These are phyloP conservation scores for Micromesistius poutassou DNA, from an alignment of 2,797 vertebrate species.

Conservation along the genomic window DNA sequence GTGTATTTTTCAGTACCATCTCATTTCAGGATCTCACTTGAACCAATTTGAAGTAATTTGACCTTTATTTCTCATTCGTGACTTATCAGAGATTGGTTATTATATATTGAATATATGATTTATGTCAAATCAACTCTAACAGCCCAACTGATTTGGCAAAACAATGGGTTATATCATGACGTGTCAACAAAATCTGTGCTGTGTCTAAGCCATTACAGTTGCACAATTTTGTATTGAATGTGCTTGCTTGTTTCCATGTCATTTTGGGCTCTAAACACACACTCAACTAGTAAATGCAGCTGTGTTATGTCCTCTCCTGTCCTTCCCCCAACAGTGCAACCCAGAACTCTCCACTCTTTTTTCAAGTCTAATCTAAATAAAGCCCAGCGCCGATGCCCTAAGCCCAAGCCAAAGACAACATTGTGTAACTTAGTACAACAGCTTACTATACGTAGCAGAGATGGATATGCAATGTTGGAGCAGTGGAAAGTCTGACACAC, in stretches of 20 bases:
- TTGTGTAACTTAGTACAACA: not conserved
- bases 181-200: not conserved
- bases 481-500: not conserved
- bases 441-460: conserved; percentile 7
- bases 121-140: not conserved
- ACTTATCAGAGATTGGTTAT: not conserved
- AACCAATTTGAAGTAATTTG: not conserved
- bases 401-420: conserved; percentile 2
- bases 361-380: not conserved
- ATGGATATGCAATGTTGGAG: not conserved
- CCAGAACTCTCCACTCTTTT: not conserved
- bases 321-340: conserved; percentile 22
- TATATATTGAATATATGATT: not conserved
- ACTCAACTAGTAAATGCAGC: not conserved
- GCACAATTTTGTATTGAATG: too few relatives aligned
- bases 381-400: not conserved
- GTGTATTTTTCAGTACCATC: not conserved
- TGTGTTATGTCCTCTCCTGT: conserved; percentile 22
- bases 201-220: too few relatives aligned
- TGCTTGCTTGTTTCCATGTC: not conserved
- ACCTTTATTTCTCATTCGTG: not conserved
- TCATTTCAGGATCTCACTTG: not conserved
- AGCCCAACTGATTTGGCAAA: not conserved
- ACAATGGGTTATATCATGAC: not conserved
- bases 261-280: not conserved